phyloP scores from a whole-genome alignment of 2,113 vertebrate species.

The Pantherophis guttatus region DNA sequence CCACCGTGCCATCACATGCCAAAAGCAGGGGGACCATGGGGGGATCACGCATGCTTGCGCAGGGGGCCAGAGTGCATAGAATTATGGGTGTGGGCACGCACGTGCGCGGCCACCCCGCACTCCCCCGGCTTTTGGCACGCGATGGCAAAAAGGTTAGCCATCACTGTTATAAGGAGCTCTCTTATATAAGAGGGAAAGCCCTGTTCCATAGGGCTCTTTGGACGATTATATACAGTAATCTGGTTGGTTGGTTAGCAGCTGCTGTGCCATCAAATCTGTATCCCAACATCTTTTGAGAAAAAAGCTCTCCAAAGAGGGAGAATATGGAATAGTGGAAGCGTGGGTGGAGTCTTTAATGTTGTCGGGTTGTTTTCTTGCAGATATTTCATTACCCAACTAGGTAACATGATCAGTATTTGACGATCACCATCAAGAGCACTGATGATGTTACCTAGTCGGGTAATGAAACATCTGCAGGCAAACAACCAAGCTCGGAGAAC shows the following conservation, averaged over 20 bases:
- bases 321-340: too few relatives aligned
- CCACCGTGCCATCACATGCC: too few relatives aligned
- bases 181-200: not conserved
- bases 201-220: not conserved
- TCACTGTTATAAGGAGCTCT: too few relatives aligned
- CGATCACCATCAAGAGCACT: not conserved
- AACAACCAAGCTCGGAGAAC: not conserved
- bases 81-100: too few relatives aligned
- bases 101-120: too few relatives aligned
- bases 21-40: too few relatives aligned
- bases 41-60: too few relatives aligned
- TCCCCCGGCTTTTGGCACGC: too few relatives aligned
- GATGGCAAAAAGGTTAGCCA: too few relatives aligned
- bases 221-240: not conserved
- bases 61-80: too few relatives aligned
- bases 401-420: not conserved
- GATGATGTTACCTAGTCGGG: not conserved
- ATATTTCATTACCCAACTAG: not conserved
- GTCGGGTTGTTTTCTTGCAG: not conserved
- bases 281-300: not conserved
- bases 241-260: not conserved
- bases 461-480: not conserved
- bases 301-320: not conserved
- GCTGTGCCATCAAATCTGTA: not conserved
- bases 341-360: not conserved